Base-by-base conservation (phyloP, 2,888 invertebrate species). In the Apamea crenata region DNA sequence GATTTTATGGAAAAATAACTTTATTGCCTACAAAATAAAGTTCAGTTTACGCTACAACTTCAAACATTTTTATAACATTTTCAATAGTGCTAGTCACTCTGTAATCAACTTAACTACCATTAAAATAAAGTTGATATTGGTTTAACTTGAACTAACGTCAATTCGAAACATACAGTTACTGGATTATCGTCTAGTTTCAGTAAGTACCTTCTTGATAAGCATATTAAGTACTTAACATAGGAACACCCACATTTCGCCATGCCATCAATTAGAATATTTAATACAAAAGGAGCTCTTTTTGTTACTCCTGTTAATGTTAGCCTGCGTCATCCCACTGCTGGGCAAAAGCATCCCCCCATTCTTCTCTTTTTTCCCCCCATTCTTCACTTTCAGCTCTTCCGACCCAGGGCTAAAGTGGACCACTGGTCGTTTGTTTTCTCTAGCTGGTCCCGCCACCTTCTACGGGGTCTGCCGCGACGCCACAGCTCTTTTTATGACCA, bases 161-260 rank as follows among this genome's bases (percentile, higher is more conserved):
- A n/a, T n/a, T n/a, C n/a, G n/a, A n/a, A n/a, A n/a, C n/a, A n/a
- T n/a, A n/a, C n/a, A 66, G 70, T 80, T 80, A 77, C 68, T 69
- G 21, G n/a, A 61, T 71, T 21, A 67, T 59, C 32, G 29, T 40
- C 36, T 10, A 50, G 63, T 40, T 74, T 40, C 32, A 70, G 74
- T 65, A 32, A 12, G 5, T 8, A n/a, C 18, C 18, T 32, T 3
- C 25, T 69, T 74, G 59, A 75, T 66, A 71, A n/a, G 29, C 4
- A 44, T 36, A 56, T 59, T 32, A 53, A 32, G 21, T 32, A 50
- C 50, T 50, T 50, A 69, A 44, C 0, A 36, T 12, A n/a, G 56
- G 36, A 21, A 71, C 56, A 56, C n/a, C 71, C 56, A n/a, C 10
- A n/a, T 18, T 53, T 18, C 10, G 1, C 21, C 10, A 5, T 16